Base-by-base conservation (phyloP, 2,113 vertebrate genomes). In the Anseranas semipalmata region DNA sequence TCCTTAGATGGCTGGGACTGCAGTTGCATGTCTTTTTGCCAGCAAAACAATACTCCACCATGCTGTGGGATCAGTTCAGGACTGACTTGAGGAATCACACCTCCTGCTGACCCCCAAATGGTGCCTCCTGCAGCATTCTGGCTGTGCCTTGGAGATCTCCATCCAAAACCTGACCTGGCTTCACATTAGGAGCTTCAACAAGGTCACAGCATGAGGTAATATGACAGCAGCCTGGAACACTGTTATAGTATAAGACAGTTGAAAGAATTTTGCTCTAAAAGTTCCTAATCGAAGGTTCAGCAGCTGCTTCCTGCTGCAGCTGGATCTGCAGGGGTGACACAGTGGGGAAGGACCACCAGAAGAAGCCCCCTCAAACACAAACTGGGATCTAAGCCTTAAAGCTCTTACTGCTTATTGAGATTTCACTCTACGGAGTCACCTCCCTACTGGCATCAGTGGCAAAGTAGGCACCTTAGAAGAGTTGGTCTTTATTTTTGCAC, bases 91-190 rank as follows among this genome's bases (percentile, higher is more conserved):
- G 89, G 87, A 96, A 96, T 91, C 2, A 4, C 53, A 94, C 62
- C 87, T 93, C 94, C 94, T 25, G 94, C 91, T 85, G 93, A 82
- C 87, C 91, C 80, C 85, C 91, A 96, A 96, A 94, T 93, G 93
- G 87, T 91, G 56, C 80, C 89, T 95, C 73, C 93, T 82, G 85
- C 74, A 92, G 91, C 71, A 87, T 93, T 60, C 81, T 95, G 87
- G 89, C 80, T 95, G 81, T 89, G 58, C 28, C 56, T 78, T 58
- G n/a, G 71, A 93, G 70, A 68, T 20, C 2, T 1, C 66, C 35
- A 35, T 93, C 74, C 96, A 93, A 95, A 96, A 94, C 39, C 80
- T 82, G 66, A 89, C 91, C 87, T 48, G 66, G 84, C 87, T 93
- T 95, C 70, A 45, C 66, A 37, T 82, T 28, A 85, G 77, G 80